phyloP scores from a whole-genome alignment of 1,140 invertebrate genomes.

The Aricia agestis region DNA sequence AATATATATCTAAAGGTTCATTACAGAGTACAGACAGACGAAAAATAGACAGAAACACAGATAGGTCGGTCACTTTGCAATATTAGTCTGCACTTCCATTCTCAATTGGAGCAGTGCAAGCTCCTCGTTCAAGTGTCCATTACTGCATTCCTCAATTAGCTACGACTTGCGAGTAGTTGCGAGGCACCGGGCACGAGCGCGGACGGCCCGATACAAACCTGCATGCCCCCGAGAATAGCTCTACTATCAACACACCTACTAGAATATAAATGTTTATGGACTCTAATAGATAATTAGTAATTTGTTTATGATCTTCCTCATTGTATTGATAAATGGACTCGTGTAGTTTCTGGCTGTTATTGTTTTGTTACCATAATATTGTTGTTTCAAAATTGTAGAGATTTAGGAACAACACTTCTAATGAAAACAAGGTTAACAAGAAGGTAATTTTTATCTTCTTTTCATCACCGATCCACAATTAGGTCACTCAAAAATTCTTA shows the following conservation, averaged over 20 bases:
- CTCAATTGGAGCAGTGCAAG: slow-evolving; percentile 20
- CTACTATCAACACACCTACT: slow-evolving; percentile 23
- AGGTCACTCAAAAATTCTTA: no score
- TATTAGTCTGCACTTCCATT: background rate
- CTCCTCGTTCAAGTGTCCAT: slow-evolving; percentile 43
- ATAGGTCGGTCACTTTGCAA: background rate
- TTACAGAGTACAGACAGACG: no score
- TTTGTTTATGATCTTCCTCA: background rate
- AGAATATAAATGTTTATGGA: background rate
- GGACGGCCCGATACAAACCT: slow-evolving; percentile 27
- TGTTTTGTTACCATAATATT: no score
- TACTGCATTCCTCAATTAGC: slow-evolving; percentile 49
- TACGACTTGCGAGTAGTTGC: slow-evolving; percentile 11
- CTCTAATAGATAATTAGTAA: background rate
- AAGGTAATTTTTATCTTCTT: no score
- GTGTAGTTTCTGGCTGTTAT: background rate
- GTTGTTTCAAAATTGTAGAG: no score
- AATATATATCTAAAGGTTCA: no score
- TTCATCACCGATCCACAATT: no score
- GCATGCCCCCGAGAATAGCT: slow-evolving; percentile 16
- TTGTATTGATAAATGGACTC: background rate
- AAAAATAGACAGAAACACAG: no score
- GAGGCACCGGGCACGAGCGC: no score
- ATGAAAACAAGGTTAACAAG: no score
- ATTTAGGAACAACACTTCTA: no score